These are phyloP conservation scores for Thera obeliscata DNA, from an alignment of 2,888 invertebrate genomes.

Conservation along the genomic window DNA sequence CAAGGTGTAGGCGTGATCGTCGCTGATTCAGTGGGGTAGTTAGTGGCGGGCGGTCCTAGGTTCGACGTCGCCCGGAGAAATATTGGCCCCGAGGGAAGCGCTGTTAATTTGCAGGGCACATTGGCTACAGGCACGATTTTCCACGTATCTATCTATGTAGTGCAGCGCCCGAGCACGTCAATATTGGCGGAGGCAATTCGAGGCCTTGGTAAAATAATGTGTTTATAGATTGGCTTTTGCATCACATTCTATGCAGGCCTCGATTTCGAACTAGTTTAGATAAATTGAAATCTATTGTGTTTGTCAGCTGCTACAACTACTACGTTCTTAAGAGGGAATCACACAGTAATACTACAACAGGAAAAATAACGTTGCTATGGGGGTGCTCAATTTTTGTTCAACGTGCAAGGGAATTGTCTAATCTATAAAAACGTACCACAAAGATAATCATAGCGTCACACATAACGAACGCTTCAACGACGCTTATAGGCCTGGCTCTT, in stretches of 20 bases:
- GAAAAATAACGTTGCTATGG: not conserved
- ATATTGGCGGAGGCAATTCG: slow-evolving; percentile 58
- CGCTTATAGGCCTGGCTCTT: not conserved
- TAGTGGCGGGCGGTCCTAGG: slow-evolving; percentile 80
- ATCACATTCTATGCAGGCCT: slow-evolving; percentile 20
- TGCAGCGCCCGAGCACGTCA: slow-evolving; percentile 48
- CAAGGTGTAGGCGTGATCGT: slow-evolving; percentile 84
- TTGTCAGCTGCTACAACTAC: not conserved
- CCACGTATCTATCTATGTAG: slow-evolving; percentile 60
- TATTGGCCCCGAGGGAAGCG: slow-evolving; percentile 79
- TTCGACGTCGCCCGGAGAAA: slow-evolving; percentile 80
- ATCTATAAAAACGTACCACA: not conserved
- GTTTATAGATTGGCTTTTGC: slow-evolving; percentile 33
- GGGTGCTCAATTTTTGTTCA: not conserved
- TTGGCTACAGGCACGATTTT: slow-evolving; percentile 74
- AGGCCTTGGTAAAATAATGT: slow-evolving; percentile 45
- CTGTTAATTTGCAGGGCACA: slow-evolving; percentile 81
- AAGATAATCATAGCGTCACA: not conserved
- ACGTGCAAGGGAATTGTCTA: not conserved
- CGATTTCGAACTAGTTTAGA: slow-evolving; percentile 29
- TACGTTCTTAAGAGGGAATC: no score
- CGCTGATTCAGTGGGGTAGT: slow-evolving; percentile 84
- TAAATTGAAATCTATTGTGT: slow-evolving; percentile 26
- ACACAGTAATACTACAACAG: not conserved
- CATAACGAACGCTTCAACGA: not conserved